Base-by-base conservation (phyloP, 1,140 invertebrate species). In the Delia radicum region DNA sequence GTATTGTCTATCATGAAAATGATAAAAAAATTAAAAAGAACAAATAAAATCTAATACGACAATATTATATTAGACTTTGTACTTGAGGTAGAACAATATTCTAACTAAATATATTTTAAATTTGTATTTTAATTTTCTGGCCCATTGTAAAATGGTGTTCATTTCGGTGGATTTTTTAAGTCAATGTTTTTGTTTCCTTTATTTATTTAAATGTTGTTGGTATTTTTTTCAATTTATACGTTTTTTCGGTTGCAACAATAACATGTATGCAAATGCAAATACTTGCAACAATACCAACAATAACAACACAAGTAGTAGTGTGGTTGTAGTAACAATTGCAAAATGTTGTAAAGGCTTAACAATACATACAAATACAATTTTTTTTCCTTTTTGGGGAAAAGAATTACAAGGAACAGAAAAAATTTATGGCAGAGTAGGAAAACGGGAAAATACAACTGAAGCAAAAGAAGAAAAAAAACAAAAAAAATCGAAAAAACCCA, bases 321-420 rank as follows among this genome's bases (percentile, higher is more conserved):
- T 65, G 13, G 62, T 27, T 15, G 26, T 65, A 65, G 61, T 5
- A 62, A 65, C 65, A 69, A 69, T 69, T 69, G 65, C 65, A 31
- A 69, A 69, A 69, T 69, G 65, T 69, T 69, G 65, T 69, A 69
- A 69, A 33, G n/a, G 65, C 65, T 69, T 69, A 69, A 69, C 65
- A 69, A 69, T 69, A 69, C n/a, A n/a, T n/a, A n/a, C 65, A 69
- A 69, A 69, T 69, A 69, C 65, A 69, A 69, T 29, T 37, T 37
- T 37, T 3, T 10, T 37, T 37, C 15, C 15, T 37, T 37, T 37
- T 3, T 3, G 3, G 33, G 33, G 33, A 37, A 37, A 37, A 37
- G 33, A 37, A 33, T 33, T 33, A 33, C 31, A 33, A 33, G 31
- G 31, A 4, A 5, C 10, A 5, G 31, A 33, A 33, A 37, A 37